phyloP scores from a whole-genome alignment of 64 coral and sea anemone species.

The Cladopsammia gracilis region DNA sequence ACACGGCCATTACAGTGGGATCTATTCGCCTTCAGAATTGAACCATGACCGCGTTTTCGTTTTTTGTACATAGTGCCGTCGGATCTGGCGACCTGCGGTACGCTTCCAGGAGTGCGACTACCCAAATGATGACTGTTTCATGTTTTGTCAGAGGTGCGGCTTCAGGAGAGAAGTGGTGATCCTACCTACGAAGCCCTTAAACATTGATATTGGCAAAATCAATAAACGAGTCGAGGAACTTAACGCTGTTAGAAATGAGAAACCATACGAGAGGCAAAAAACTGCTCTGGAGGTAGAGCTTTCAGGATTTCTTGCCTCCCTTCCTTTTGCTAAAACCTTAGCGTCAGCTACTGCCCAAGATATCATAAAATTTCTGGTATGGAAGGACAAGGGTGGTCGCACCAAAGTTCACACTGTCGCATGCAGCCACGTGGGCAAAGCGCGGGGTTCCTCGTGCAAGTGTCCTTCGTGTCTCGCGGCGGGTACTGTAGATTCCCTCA shows the following conservation, averaged over 20 bases:
- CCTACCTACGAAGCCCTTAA: too few species aligned
- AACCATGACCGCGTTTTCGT: background rate
- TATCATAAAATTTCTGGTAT: conserved; percentile 20
- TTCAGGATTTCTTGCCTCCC: conserved; percentile 13
- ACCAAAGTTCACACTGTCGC: background rate
- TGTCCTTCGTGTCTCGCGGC: conserved; percentile 17
- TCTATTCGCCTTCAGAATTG: background rate
- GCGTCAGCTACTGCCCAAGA: conserved; percentile 2
- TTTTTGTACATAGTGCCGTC: background rate
- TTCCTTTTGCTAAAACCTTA: background rate
- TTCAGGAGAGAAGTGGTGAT: background rate
- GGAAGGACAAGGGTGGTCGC: conserved; percentile 28
- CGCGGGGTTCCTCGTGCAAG: background rate
- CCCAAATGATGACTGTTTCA: conserved; percentile 13
- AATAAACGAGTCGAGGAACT: conserved; percentile 9
- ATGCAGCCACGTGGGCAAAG: background rate
- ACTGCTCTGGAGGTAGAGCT: conserved; percentile 9
- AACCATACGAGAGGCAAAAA: conserved; percentile 25
- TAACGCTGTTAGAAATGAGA: background rate
- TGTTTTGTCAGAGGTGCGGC: conserved; percentile 19
- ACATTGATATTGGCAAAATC: too few species aligned
- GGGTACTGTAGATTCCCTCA: conserved; percentile 23
- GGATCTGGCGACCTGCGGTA: conserved; percentile 22
- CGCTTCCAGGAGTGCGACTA: background rate
- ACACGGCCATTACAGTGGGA: conserved; percentile 19